Evolutionary conservation across 2,888 invertebrate genomes (phyloP).

Genomic region (Habroteleia sp.): DNA sequence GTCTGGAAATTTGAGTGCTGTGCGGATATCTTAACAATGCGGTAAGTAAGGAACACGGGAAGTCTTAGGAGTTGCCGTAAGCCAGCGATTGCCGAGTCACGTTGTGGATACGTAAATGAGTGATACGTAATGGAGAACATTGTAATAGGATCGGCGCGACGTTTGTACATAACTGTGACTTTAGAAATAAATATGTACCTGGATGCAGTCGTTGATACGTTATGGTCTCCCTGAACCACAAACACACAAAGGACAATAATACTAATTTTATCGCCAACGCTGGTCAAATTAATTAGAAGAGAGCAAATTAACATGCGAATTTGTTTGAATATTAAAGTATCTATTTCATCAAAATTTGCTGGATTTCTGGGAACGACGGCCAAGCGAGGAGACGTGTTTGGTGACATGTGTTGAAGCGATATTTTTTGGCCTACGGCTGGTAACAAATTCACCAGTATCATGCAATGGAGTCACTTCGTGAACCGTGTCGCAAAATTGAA

Average conservation of each 20-base stretch:
- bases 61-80: conserved; percentile 61
- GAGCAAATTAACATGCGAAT: conserved; percentile 7
- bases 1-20: conserved; percentile 61
- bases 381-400: conserved; percentile 17
- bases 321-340: conserved; percentile 33
- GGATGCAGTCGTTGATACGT: conserved; percentile 14
- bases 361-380: conserved; percentile 10
- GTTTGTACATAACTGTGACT: conserved; percentile 60
- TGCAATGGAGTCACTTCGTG: conserved; percentile 53
- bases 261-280: neutral
- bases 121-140: conserved; percentile 50
- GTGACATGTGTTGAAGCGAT: conserved; percentile 48
- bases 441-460: conserved; percentile 20
- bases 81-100: conserved; percentile 56
- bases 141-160: conserved; percentile 66
- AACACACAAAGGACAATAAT: neutral
- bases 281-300: conserved; percentile 14
- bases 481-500: conserved; percentile 40
- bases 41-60: conserved; percentile 55
- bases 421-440: neutral
- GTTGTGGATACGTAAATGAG: conserved; percentile 50
- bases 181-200: conserved; percentile 37
- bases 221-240: neutral
- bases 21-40: conserved; percentile 62
- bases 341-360: conserved; percentile 25